Conservation (phyloP, 1,140 invertebrate genomes). For the Drosophila aff. region DNA sequence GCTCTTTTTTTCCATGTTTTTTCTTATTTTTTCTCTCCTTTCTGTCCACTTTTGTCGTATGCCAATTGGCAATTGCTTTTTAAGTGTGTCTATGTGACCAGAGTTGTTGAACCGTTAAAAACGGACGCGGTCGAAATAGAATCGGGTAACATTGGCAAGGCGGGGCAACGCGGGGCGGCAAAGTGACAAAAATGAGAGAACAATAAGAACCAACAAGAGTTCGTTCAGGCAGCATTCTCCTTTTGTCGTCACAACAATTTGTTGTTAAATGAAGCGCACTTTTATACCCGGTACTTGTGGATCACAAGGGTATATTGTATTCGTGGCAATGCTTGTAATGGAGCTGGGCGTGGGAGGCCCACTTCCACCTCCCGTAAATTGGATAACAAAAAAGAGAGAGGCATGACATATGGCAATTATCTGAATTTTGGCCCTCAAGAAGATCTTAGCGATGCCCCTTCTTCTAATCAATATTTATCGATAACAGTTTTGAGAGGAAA, state of each 20-base stretch:
- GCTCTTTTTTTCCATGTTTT: constrained; percentile 4
- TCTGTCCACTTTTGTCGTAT: constrained; percentile 38
- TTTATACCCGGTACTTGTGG: constrained; percentile 31
- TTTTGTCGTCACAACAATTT: constrained; percentile 73
- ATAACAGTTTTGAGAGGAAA: background rate
- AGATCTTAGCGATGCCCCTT: too few species aligned
- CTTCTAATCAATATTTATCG: background rate
- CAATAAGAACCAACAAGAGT: constrained; percentile 21
- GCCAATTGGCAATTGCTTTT: constrained; percentile 74
- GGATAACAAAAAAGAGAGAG: background rate
- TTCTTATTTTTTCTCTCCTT: constrained; percentile 7
- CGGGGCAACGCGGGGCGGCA: background rate
- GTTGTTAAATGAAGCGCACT: constrained; percentile 77
- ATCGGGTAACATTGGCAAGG: background rate
- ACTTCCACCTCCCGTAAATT: background rate
- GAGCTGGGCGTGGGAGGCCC: background rate
- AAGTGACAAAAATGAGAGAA: constrained; percentile 24
- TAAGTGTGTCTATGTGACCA: constrained; percentile 71
- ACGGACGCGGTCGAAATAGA: constrained; percentile 39
- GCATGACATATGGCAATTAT: background rate
- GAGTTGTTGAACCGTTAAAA: constrained; percentile 75
- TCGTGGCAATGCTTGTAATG: constrained; percentile 7
- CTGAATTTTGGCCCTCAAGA: background rate
- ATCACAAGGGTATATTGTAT: constrained; percentile 8
- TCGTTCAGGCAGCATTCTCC: constrained; percentile 47